A percentile compares a stretch with the other conserved stretches of the same genome.
These are phyloP conservation scores for Scaptomyza caliginosa DNA, from an alignment of 2,888 invertebrate genomes.

Conservation along the genomic window DNA sequence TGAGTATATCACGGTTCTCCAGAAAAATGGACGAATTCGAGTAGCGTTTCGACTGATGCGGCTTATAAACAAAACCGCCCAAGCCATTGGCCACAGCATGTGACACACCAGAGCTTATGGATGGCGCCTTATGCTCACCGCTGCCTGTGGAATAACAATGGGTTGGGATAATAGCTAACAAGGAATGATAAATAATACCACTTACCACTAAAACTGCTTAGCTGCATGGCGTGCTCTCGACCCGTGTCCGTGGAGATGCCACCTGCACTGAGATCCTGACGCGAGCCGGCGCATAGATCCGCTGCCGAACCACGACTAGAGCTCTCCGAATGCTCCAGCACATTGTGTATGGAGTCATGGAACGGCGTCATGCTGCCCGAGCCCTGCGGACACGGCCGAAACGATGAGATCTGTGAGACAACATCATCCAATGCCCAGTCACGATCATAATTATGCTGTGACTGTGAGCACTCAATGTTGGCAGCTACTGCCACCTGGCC, in stretches of 20 bases:
- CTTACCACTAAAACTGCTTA: conserved; percentile 81
- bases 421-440: conserved; percentile 84
- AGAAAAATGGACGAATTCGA: conserved; percentile 84
- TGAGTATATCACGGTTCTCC: conserved; percentile 84
- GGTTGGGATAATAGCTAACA: too few species aligned
- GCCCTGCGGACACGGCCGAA: conserved; percentile 84
- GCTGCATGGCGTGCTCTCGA: conserved; percentile 78
- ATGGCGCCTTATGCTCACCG: conserved; percentile 81
- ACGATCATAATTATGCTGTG: conserved; percentile 84
- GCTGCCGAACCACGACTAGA: conserved; percentile 83
- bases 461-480: conserved; percentile 86
- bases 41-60: conserved; percentile 80
- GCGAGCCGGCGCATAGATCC: conserved; percentile 81
- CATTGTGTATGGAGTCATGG: conserved; percentile 84
- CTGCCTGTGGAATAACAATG: conserved; percentile 71
- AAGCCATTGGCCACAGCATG: conserved; percentile 81
- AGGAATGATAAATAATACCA: not conserved
- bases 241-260: conserved; percentile 80
- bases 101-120: conserved; percentile 81
- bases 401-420: conserved; percentile 84
- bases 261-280: conserved; percentile 83
- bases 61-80: conserved; percentile 80
- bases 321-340: conserved; percentile 82
- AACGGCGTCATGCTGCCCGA: conserved; percentile 84
- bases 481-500: conserved; percentile 85